phyloP scores from a whole-genome alignment of 2,888 invertebrate genomes.

The Hololepta plana region DNA sequence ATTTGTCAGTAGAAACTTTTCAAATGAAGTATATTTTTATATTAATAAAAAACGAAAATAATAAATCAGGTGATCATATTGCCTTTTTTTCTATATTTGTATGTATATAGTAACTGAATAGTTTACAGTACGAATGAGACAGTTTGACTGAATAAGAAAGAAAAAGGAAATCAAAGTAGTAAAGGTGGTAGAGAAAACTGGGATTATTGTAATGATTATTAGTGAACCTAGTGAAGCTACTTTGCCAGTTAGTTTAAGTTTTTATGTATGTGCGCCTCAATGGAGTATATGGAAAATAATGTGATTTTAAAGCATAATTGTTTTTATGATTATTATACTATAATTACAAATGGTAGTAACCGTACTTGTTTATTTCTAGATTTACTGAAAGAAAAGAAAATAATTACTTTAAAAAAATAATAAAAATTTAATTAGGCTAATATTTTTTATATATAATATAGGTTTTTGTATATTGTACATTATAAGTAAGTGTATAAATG shows the following conservation, averaged over 20 bases:
- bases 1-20: no score
- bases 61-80: constrained; percentile 25
- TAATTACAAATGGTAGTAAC: constrained; percentile 11
- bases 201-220: constrained; percentile 12
- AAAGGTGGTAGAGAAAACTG: constrained; percentile 19
- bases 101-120: constrained; percentile 9
- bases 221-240: constrained; percentile 12
- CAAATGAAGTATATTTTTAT: constrained; percentile 12
- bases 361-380: constrained; percentile 11
- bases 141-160: constrained; percentile 14
- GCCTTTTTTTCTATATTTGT: constrained; percentile 22
- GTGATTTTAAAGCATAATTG: constrained; percentile 11
- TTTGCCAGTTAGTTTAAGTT: constrained; percentile 13
- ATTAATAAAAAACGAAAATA: constrained; percentile 8
- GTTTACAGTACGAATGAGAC: constrained; percentile 17
- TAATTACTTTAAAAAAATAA: no score
- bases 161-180: no score
- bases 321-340: constrained; percentile 9
- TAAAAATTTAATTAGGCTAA: constrained; percentile 16
- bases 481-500: constrained; percentile 19
- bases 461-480: constrained; percentile 30
- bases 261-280: no score
- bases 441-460: constrained; percentile 25
- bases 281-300: constrained; percentile 12
- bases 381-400: constrained; percentile 6